Percentiles rank a stretch among this genome's conserved stretches.
These are phyloP conservation scores for Empidonax traillii DNA, from an alignment of 2,113 vertebrate species.

Conservation along the genomic window DNA sequence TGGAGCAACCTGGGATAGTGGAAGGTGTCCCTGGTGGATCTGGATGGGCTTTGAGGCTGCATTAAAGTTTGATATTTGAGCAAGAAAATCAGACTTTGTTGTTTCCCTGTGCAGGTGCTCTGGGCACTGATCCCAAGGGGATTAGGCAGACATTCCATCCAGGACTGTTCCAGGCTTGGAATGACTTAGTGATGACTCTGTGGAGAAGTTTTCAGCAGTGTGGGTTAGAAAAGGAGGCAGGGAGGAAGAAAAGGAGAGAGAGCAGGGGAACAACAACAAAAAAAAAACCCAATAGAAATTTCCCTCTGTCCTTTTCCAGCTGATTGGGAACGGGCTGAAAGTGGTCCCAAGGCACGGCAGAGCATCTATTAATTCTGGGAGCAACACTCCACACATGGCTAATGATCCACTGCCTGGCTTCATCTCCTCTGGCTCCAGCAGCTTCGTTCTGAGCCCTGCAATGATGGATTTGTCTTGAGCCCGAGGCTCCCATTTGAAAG, in stretches of 20 bases:
- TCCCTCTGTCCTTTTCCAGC: constrained; percentile 28
- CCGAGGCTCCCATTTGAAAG: constrained; percentile 51
- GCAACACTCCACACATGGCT: constrained; percentile 34
- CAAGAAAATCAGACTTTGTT: not conserved
- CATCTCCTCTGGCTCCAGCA: constrained; percentile 50
- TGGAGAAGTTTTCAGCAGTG: not conserved
- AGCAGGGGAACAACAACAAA: not conserved
- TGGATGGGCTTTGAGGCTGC: too few relatives aligned
- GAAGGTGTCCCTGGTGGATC: not conserved
- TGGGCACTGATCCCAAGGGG: not conserved
- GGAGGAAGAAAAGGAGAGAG: not conserved
- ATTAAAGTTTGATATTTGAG: not conserved
- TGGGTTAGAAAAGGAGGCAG: not conserved
- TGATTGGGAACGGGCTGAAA: not conserved
- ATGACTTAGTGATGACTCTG: not conserved
- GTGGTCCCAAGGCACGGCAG: not conserved
- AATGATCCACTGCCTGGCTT: constrained; percentile 41
- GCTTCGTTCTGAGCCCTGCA: not conserved
- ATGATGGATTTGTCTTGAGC: constrained; percentile 45
- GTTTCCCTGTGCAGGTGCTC: not conserved
- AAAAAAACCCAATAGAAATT: not conserved
- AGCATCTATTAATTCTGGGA: constrained; percentile 57
- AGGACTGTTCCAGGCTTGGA: not conserved
- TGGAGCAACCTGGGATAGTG: not conserved
- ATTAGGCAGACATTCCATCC: not conserved